phyloP scores from a whole-genome alignment of 2,888 invertebrate genomes.

The Nemotelus nigrinus region DNA sequence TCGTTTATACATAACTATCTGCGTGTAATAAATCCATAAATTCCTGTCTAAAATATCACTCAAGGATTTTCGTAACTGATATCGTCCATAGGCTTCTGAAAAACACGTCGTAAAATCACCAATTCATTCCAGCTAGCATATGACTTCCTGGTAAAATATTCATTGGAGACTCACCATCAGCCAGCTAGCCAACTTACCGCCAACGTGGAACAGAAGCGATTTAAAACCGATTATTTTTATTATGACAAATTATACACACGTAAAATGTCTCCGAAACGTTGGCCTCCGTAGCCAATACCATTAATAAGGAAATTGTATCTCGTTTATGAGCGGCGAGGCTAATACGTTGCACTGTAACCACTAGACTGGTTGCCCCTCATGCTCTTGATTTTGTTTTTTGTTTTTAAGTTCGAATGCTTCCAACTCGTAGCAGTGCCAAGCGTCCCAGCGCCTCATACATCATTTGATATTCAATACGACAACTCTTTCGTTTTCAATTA shows the following conservation, averaged over 20 bases:
- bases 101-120: too few relatives aligned
- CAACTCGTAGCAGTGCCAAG: not conserved
- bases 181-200: too few relatives aligned
- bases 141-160: too few relatives aligned
- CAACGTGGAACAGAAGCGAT: not conserved
- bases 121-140: too few relatives aligned
- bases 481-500: not conserved
- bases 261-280: not conserved
- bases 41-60: too few relatives aligned
- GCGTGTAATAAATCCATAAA: too few relatives aligned
- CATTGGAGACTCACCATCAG: too few relatives aligned
- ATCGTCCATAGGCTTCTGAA: too few relatives aligned
- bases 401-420: not conserved
- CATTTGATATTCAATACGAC: not conserved
- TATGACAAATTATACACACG: not conserved
- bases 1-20: too few relatives aligned
- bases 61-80: too few relatives aligned
- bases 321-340: not conserved
- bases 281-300: not conserved
- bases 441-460: not conserved
- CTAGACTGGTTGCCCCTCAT: not conserved
- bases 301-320: not conserved
- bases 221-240: not conserved
- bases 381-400: not conserved
- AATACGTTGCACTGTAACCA: too few relatives aligned